These are phyloP conservation scores for Ophioderma brevispina DNA, from an alignment of 35 echinoderm and acorn worm genomes.

Conservation along the genomic window DNA sequence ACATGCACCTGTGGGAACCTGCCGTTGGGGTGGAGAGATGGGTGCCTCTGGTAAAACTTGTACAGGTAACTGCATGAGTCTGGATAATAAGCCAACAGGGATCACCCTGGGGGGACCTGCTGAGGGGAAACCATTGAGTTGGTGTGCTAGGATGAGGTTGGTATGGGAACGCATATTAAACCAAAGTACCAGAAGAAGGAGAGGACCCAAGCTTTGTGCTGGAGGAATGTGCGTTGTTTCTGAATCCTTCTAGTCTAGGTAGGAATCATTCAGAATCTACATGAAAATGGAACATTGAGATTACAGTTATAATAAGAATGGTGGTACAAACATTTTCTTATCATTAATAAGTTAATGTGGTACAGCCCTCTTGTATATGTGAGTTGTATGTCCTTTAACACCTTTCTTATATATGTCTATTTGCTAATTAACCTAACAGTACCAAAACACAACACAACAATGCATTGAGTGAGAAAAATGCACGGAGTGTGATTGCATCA, in stretches of 20 bases:
- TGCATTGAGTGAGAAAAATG: too few relatives aligned
- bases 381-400: too few relatives aligned
- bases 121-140: neutral
- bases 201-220: neutral
- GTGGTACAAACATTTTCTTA: too few relatives aligned
- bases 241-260: neutral
- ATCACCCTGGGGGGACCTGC: neutral
- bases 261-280: conserved; percentile 5
- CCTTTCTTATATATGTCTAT: too few relatives aligned
- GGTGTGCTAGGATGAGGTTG: neutral
- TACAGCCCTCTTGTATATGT: too few relatives aligned
- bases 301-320: too few relatives aligned
- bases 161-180: neutral
- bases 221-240: neutral
- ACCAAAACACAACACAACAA: too few relatives aligned
- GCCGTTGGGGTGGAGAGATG: neutral
- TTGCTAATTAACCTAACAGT: too few relatives aligned
- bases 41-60: too few relatives aligned
- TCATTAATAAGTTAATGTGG: too few relatives aligned
- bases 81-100: neutral
- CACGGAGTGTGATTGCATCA: too few relatives aligned
- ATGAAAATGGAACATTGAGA: too few relatives aligned
- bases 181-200: neutral
- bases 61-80: neutral
- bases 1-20: neutral